phyloP scores from a whole-genome alignment of 2,113 vertebrate genomes.

The Barbus barbus region DNA sequence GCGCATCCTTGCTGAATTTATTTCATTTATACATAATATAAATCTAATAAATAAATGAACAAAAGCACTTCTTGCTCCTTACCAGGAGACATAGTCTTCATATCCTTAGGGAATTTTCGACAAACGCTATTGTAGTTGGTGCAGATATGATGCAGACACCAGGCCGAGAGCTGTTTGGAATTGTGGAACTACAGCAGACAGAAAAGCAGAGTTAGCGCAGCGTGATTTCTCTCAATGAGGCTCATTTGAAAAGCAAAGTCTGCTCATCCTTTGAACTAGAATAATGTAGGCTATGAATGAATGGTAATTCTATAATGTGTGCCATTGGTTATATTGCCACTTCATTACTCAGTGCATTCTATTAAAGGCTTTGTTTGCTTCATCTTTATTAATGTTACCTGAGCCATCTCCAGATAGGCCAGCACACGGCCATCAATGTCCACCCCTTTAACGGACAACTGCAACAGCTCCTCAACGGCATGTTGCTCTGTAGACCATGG shows the following conservation, averaged over 20 bases:
- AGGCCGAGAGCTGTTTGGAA: conserved; percentile 81
- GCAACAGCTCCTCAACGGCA: conserved; percentile 84
- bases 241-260: conserved; percentile 49
- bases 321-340: conserved; percentile 23
- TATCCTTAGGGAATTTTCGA: conserved; percentile 88
- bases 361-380: conserved; percentile 9
- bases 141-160: conserved; percentile 92
- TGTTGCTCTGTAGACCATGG: conserved; percentile 77
- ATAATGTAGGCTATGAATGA: conserved; percentile 27
- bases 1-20: neutral
- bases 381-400: conserved; percentile 69
- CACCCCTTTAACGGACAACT: conserved; percentile 75
- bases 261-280: conserved; percentile 47
- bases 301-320: conserved; percentile 45
- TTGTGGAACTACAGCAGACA: conserved; percentile 81
- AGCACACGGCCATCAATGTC: conserved; percentile 87
- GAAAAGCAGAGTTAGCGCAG: conserved; percentile 37
- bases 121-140: conserved; percentile 91
- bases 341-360: conserved; percentile 16
- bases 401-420: conserved; percentile 85
- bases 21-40: neutral
- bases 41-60: neutral
- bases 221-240: conserved; percentile 38
- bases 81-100: conserved; percentile 89
- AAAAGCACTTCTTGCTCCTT: conserved; percentile 13